Evolutionary conservation across 2,888 invertebrate species (phyloP).

Genomic region (Acleris cristana): DNA sequence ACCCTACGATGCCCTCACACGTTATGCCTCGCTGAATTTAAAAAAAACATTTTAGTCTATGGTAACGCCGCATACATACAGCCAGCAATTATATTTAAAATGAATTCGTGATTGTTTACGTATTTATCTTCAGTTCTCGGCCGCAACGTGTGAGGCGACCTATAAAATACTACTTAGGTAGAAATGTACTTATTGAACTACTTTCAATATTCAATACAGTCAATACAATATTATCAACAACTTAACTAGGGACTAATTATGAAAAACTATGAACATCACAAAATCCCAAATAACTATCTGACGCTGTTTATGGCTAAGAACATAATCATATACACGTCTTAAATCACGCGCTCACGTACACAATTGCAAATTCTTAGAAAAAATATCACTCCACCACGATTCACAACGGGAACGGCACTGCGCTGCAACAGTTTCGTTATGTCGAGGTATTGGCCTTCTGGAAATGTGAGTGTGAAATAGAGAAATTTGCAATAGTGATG

Average conservation of each 20-base stretch:
- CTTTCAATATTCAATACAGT: conserved; percentile 57
- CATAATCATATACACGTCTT: conserved; percentile 44
- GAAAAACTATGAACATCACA: conserved; percentile 74
- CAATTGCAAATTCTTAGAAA: conserved; percentile 52
- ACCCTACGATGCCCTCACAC: conserved; percentile 72
- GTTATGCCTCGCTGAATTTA: conserved; percentile 44
- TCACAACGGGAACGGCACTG: conserved; percentile 53
- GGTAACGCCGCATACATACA: conserved; percentile 17
- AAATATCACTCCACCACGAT: conserved; percentile 46
- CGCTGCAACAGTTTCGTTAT: conserved; percentile 43
- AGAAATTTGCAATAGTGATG: conserved; percentile 46
- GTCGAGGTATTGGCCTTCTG: conserved; percentile 53
- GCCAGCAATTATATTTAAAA: conserved; percentile 22
- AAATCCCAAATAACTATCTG: conserved; percentile 57
- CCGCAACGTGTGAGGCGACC: conserved; percentile 68
- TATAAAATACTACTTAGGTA: conserved; percentile 75
- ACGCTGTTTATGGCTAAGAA: conserved; percentile 61
- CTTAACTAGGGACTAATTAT: conserved; percentile 73
- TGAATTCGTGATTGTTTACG: conserved; percentile 46
- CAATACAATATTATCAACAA: conserved; percentile 74
- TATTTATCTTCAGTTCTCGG: conserved; percentile 51
- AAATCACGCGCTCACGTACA: conserved; percentile 44
- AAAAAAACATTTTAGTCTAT: conserved; percentile 37
- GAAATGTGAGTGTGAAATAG: conserved; percentile 42
- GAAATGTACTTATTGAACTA: conserved; percentile 71